phyloP scores from a whole-genome alignment of 2,888 invertebrate genomes.

The Dusona sp. region DNA sequence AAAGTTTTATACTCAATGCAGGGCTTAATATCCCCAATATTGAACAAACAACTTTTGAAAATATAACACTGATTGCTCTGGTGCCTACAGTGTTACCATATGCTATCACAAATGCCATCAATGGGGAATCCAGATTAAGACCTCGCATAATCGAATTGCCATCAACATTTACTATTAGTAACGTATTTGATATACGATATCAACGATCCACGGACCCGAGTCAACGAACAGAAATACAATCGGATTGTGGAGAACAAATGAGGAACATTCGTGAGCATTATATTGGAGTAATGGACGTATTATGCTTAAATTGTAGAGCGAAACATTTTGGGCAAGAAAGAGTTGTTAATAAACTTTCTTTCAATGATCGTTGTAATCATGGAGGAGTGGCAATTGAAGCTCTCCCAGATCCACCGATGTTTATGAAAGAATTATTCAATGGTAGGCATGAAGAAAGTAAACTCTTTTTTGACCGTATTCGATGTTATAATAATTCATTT shows the following conservation, averaged over 20 bases:
- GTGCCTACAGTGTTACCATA: not conserved
- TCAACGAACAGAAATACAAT: not conserved
- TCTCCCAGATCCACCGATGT: not conserved
- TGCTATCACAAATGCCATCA: not conserved
- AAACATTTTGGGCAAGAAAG: not conserved
- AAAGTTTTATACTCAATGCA: too few species aligned
- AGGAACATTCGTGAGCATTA: not conserved
- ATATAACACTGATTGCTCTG: too few species aligned
- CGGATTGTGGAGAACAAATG: not conserved
- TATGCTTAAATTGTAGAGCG: not conserved
- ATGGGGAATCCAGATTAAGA: not conserved
- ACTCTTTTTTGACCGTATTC: not conserved
- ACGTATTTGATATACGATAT: not conserved
- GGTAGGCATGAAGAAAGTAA: not conserved
- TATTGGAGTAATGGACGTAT: conserved; percentile 3
- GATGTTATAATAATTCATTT: not conserved
- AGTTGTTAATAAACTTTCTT: not conserved
- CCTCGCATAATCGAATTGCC: not conserved
- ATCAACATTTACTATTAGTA: not conserved
- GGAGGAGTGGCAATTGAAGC: not conserved
- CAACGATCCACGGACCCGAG: not conserved
- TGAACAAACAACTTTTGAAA: too few species aligned
- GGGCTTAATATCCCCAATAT: too few species aligned
- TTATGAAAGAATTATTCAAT: not conserved
- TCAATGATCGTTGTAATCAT: not conserved